These are phyloP conservation scores for Otolemur garnettii DNA, from an alignment of 2,113 vertebrate species.

Conservation along the genomic window DNA sequence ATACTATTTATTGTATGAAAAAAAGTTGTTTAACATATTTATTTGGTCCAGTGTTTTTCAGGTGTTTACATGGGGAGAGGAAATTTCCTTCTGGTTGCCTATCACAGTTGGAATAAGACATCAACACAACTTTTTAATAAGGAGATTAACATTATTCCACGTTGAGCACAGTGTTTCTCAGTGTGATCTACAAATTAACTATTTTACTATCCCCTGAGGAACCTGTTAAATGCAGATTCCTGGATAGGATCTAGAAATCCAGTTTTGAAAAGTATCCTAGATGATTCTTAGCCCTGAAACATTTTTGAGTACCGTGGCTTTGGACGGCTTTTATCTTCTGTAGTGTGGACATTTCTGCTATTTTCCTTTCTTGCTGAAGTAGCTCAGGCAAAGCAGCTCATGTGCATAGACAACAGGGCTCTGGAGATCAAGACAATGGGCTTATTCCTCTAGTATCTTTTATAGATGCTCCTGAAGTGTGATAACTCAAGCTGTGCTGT, in stretches of 20 bases:
- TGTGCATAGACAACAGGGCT: not conserved
- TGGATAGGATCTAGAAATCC: not conserved
- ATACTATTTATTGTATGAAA: not conserved
- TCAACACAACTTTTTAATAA: not conserved
- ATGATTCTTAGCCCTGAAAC: not conserved
- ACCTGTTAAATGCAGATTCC: not conserved
- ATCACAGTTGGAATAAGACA: not conserved
- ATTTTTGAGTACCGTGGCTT: not conserved
- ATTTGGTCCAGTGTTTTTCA: not conserved
- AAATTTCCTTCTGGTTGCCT: not conserved
- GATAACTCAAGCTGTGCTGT: not conserved
- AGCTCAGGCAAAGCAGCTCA: not conserved
- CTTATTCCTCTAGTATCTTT: not conserved
- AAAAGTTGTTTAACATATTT: not conserved
- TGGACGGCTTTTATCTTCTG: not conserved
- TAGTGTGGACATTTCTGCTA: not conserved
- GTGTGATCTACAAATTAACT: not conserved
- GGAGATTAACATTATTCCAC: too few species aligned
- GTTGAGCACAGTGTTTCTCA: not conserved
- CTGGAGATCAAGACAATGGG: not conserved
- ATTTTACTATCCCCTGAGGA: not conserved
- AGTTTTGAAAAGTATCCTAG: not conserved
- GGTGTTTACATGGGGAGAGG: not conserved
- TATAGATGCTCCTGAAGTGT: not conserved
- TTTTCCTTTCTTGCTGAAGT: not conserved